Percentiles rank a stretch among this genome's conserved stretches.
These are phyloP conservation scores for Sycophila sp. DNA, from an alignment of 1,140 invertebrate genomes.

Conservation along the genomic window DNA sequence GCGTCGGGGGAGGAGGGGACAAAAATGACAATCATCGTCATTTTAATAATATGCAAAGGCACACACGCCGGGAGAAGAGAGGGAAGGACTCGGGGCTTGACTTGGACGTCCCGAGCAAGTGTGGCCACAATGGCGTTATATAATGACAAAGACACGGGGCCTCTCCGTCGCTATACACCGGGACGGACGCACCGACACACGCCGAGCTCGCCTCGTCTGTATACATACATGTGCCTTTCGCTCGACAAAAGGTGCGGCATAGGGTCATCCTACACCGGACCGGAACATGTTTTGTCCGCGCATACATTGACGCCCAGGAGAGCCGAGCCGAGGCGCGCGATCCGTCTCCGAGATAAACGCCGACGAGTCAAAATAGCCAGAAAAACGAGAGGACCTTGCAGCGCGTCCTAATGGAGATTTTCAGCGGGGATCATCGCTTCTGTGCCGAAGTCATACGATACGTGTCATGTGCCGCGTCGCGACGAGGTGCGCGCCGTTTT, in stretches of 20 bases:
- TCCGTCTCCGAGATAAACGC: constrained; percentile 55
- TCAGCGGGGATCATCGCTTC: too few species aligned
- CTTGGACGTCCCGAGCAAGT: constrained; percentile 62
- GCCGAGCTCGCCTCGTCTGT: too few species aligned
- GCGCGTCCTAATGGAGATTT: constrained; percentile 23
- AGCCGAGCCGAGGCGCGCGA: constrained; percentile 9
- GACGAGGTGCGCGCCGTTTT: too few species aligned
- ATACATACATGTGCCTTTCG: constrained; percentile 54
- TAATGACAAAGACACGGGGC: constrained; percentile 63
- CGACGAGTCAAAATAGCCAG: constrained; percentile 50
- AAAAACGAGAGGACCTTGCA: not conserved
- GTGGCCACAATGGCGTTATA: constrained; percentile 67
- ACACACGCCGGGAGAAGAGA: constrained; percentile 36
- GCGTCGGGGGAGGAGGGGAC: constrained; percentile 46
- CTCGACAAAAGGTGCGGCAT: constrained; percentile 66
- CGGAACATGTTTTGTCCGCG: constrained; percentile 66
- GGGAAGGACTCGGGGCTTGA: constrained; percentile 42
- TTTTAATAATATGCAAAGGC: constrained; percentile 66
- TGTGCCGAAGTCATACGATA: too few species aligned
- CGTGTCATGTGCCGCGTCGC: too few species aligned
- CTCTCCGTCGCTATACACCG: not conserved
- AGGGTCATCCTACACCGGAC: constrained; percentile 66
- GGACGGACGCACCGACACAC: not conserved
- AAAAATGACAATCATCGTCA: constrained; percentile 69
- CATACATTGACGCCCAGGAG: not conserved